Evolutionary conservation across 2,888 invertebrate genomes (phyloP), one percentile per base, ranked within the genome.

Genomic region (Dugesia japonica): DNA sequence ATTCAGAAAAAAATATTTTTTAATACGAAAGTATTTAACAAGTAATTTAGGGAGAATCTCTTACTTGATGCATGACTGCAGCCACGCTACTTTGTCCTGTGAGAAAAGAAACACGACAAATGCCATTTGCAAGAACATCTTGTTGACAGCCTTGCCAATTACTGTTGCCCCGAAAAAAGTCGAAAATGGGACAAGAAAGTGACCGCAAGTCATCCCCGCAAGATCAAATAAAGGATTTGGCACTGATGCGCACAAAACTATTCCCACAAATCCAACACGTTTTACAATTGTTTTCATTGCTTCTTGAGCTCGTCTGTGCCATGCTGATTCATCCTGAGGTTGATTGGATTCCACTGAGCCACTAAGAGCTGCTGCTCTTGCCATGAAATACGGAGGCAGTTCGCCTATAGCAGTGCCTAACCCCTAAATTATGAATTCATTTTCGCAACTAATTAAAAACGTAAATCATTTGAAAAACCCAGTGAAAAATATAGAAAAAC

Each of bases 181-280:
- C 94, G 95, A 95, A 86, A 99, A 99, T 17, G 98, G 97, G 80
- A 99, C 94, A 78, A 95, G 87, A 85, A 97, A 99, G 85, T 98
- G 97, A 0, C 98, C 98, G 84, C 97, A 98, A 0, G 94, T 97
- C 38, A 98, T 90, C 0, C 98, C 98, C 26, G 98, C 98, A 83
- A 99, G 87, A 86, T 99, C 98, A 85, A 99, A 99, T 78, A 99
- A 86, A 0, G 98, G 98, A 87, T 99, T 99, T n/a, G 98, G 98
- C 81, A 99, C 31, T 7, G 31, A 31, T 31, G 56, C 56, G 17
- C 56, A 56, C 56, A 56, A 56, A 23, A 56, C 56, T 9, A 56
- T 56, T 4, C 56, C 56, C 4, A 56, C n/a, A 56, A 56, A 56
- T 56, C 56, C 56, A 23, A 56, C 56, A n/a, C 56, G 56, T 23